A percentile compares a stretch with the other conserved stretches of the same genome.
These are phyloP conservation scores for Eilema caniola DNA, from an alignment of 2,888 invertebrate species.

Conservation along the genomic window DNA sequence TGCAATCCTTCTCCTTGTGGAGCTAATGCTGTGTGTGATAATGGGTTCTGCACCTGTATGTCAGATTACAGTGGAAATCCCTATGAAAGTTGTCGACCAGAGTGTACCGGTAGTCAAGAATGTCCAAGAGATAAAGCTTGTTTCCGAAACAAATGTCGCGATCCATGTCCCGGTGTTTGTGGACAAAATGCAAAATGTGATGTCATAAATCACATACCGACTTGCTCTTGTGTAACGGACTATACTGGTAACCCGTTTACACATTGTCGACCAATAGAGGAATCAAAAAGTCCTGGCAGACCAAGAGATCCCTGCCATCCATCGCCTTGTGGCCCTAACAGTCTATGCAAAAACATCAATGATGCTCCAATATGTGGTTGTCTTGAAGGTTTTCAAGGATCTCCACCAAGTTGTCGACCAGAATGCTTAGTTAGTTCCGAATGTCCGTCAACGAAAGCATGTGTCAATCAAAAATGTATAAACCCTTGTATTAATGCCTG, in stretches of 20 bases:
- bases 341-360: slow-evolving; percentile 91
- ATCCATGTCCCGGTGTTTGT: slow-evolving; percentile 92
- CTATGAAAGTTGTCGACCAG: slow-evolving; percentile 90
- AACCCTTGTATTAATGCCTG: slow-evolving; percentile 95
- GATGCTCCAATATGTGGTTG: slow-evolving; percentile 94
- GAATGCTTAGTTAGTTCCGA: slow-evolving; percentile 95
- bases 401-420: slow-evolving; percentile 93
- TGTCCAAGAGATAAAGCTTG: slow-evolving; percentile 91
- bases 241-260: slow-evolving; percentile 92
- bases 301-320: slow-evolving; percentile 91
- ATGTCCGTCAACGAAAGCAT: slow-evolving; percentile 93
- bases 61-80: slow-evolving; percentile 91
- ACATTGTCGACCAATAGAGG: slow-evolving; percentile 76
- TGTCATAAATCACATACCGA: slow-evolving; percentile 92
- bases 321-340: slow-evolving; percentile 93
- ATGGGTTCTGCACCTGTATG: slow-evolving; percentile 90
- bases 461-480: slow-evolving; percentile 93
- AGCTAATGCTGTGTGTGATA: slow-evolving; percentile 89
- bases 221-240: slow-evolving; percentile 89
- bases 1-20: slow-evolving; percentile 92
- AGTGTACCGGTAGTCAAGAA: slow-evolving; percentile 91
- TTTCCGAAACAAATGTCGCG: slow-evolving; percentile 90
- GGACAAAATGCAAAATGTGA: slow-evolving; percentile 91
- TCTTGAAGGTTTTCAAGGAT: slow-evolving; percentile 91
- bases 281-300: slow-evolving; percentile 43